These are phyloP conservation scores for Passer domesticus DNA, from an alignment of 2,113 vertebrate species.

Conservation along the genomic window DNA sequence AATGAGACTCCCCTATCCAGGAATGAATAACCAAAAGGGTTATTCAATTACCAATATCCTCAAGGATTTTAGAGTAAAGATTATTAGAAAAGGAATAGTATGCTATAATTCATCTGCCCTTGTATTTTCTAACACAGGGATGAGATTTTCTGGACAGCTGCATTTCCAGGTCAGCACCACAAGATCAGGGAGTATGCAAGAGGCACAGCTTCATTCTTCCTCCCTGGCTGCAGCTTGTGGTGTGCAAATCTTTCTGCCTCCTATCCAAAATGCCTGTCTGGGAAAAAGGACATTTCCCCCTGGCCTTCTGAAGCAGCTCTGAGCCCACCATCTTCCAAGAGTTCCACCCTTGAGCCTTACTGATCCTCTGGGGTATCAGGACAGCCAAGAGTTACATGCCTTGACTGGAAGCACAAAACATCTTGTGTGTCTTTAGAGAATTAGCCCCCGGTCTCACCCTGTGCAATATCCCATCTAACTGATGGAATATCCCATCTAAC, in stretches of 20 bases:
- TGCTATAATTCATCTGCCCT: background rate
- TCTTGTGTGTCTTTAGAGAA: background rate
- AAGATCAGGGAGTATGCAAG: background rate
- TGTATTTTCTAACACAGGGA: background rate
- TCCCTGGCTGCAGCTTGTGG: background rate
- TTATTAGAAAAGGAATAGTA: background rate
- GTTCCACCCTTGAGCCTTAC: background rate
- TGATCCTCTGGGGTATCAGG: background rate
- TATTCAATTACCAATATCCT: background rate
- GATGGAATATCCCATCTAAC: background rate
- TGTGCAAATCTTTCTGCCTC: background rate
- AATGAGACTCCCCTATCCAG: background rate
- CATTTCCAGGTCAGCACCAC: background rate
- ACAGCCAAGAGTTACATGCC: background rate
- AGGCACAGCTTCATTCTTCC: background rate
- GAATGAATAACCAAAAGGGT: background rate
- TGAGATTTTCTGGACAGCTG: background rate
- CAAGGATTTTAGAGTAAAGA: background rate
- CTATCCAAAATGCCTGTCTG: fast-evolving
- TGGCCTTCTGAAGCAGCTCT: background rate
- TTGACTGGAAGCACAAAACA: background rate
- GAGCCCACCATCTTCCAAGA: background rate
- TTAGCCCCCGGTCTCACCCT: background rate
- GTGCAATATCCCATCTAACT: background rate
- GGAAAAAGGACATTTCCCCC: background rate